Conservation (phyloP, 2,888 invertebrate genomes). For the Pristionchus mayeri region DNA sequence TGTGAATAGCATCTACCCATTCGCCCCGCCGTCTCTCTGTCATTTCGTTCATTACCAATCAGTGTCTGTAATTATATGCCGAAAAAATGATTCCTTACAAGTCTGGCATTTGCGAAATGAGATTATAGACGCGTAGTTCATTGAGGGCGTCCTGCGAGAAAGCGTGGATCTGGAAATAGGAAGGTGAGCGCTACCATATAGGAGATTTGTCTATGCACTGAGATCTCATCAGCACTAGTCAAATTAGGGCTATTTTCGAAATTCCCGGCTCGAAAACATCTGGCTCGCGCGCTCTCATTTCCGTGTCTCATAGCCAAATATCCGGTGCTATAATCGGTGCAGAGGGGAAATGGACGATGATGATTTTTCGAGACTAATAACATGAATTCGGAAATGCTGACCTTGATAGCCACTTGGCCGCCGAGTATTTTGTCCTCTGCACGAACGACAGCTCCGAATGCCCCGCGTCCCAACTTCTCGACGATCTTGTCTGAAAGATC, state of each 20-base stretch:
- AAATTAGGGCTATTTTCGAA: background rate
- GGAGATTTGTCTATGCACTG: no score
- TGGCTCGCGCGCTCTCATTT: background rate
- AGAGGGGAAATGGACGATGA: no score
- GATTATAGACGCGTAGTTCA: background rate
- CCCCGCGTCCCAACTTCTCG: background rate
- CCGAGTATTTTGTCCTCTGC: background rate
- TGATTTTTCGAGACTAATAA: background rate
- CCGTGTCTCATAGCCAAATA: background rate
- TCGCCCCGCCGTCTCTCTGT: no score
- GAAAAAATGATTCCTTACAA: background rate
- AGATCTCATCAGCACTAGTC: background rate
- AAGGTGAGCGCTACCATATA: no score
- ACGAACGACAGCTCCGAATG: background rate
- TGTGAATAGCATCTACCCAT: no score
- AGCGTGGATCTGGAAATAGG: background rate
- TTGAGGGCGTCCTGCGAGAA: background rate
- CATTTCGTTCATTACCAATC: background rate
- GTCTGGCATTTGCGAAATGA: background rate
- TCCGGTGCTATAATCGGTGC: no score
- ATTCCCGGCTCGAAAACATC: background rate
- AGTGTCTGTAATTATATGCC: background rate
- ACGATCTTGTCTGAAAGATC: background rate
- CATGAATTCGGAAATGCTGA: background rate
- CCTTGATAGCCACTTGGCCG: background rate